Evolutionary conservation across 2,797 vertebrate genomes (phyloP), one percentile per base, ranked within the genome.

Genomic region (Pyrocephalus nanus): DNA sequence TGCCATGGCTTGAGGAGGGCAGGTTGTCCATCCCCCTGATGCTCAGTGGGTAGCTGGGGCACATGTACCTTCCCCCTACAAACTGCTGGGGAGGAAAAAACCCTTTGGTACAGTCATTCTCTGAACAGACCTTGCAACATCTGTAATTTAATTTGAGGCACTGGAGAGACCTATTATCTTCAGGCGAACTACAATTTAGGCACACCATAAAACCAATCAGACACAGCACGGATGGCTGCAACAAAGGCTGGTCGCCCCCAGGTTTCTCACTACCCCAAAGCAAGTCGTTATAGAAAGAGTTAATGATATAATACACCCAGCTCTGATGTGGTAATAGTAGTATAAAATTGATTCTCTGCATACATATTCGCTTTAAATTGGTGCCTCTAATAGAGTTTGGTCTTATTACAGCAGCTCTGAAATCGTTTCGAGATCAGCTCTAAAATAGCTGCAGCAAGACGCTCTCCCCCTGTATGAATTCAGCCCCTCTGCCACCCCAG

Each of bases 61-160:
- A 66, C 42, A 18, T 2, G 1, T 2, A 16, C 45, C 45, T 88
- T 43, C 70, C 54, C 60, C 7, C 5, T 9, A 25, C 14, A 21
- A 71, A 42, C 38, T 69, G 71, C 80, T 1, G 8, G 60, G 60
- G 21, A 83, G 23, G 69, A 78, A 84, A n/a, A 45, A 85, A 30
- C n/a, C 64, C 54, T 74, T 36, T 86, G 73, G 61, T 65, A 6
- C 22, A 92, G 70, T 0, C 27, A 0, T 70, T 72, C 82, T 84
- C 92, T 23, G 55, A 96, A 82, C 88, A 95, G 96, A 90, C 66
- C 86, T 78, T 50, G 42, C 91, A 96, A 93, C 92, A 93, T 91
- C 91, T 84, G 89, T 92, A 94, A 95, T 94, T 92, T 78, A 96
- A 97, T 95, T 72, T 91, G 87, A 53, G 92, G 91, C 82, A 70